Percentiles rank a stretch among this genome's conserved stretches.
phyloP scores from a whole-genome alignment of 2,113 vertebrate genomes.

The Dipodomys merriami region DNA sequence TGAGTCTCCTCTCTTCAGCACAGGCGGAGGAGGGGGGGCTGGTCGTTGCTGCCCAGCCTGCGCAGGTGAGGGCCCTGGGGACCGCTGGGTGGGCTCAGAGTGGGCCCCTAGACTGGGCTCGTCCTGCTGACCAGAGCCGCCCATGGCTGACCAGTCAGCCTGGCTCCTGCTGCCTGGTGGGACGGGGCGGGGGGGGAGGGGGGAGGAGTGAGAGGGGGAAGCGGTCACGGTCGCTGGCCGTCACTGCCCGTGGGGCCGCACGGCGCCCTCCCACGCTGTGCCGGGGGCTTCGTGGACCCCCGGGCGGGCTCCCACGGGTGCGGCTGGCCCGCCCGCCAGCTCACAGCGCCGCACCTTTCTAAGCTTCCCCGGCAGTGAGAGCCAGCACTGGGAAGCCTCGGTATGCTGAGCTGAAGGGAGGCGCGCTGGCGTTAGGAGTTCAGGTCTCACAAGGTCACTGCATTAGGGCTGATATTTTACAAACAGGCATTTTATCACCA shows the following conservation, averaged over 20 bases:
- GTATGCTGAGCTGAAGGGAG: background rate
- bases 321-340: no score
- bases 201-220: background rate
- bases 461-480: background rate
- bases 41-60: rapidly evolving
- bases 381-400: no score
- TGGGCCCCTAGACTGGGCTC: background rate
- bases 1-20: background rate
- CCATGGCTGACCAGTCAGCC: background rate
- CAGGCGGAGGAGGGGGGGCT: background rate
- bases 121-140: background rate
- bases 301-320: background rate
- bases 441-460: no score
- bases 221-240: background rate
- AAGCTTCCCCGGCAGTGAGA: no score
- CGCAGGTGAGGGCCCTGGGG: background rate
- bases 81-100: rapidly evolving
- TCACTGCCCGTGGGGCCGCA: background rate
- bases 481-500: background rate
- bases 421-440: background rate
- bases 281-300: background rate
- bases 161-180: background rate
- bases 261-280: background rate
- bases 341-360: no score
- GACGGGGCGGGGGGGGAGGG: background rate